phyloP scores from a whole-genome alignment of 2,888 invertebrate genomes.

The Cephus rjabovi region DNA sequence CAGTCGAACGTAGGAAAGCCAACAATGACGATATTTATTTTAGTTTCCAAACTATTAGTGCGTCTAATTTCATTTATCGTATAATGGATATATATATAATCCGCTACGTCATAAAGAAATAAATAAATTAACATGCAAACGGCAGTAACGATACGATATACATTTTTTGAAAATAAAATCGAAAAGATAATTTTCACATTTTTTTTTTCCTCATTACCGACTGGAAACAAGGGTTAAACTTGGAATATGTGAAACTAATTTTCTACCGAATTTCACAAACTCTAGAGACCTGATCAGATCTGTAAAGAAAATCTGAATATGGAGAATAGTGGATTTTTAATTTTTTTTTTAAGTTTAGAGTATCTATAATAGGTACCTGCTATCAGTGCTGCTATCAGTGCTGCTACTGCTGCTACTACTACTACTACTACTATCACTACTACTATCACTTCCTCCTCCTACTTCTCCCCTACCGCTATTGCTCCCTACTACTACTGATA shows the following conservation, averaged over 20 bases:
- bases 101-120: neutral
- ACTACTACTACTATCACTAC: neutral
- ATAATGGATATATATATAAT: neutral
- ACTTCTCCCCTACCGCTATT: too few species aligned
- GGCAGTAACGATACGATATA: neutral
- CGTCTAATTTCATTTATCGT: constrained; percentile 40
- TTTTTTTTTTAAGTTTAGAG: neutral
- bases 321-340: neutral
- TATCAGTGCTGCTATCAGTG: neutral
- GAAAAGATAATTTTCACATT: neutral
- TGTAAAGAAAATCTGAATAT: neutral
- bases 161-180: neutral
- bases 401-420: too few species aligned
- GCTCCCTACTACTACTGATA: neutral
- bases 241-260: neutral
- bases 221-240: too few species aligned
- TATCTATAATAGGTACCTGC: neutral
- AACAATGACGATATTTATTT: constrained; percentile 39
- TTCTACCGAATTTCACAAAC: neutral
- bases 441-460: neutral
- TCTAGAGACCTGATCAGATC: neutral
- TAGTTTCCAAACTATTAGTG: constrained; percentile 40
- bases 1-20: neutral
- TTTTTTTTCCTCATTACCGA: too few species aligned
- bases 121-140: neutral